These are phyloP conservation scores for Scaptomyza parva DNA, from an alignment of 2,888 invertebrate genomes.

Conservation along the genomic window DNA sequence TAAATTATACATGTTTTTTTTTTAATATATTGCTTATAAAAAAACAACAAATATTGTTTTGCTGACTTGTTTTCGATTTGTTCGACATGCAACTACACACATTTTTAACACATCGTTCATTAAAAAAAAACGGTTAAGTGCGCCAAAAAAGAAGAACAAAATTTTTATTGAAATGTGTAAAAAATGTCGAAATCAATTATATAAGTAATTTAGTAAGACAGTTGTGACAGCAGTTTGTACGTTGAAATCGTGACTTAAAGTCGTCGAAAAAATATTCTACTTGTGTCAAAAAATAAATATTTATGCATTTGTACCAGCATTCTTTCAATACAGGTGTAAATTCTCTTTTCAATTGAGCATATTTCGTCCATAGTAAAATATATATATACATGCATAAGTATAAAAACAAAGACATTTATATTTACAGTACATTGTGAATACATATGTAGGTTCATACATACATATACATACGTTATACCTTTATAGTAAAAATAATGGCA, in stretches of 20 bases:
- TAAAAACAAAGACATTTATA: neutral
- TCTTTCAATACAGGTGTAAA: neutral
- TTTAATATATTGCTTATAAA: neutral
- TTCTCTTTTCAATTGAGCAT: neutral
- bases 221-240: constrained; percentile 42
- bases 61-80: constrained; percentile 70
- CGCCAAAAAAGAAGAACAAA: constrained; percentile 2
- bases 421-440: neutral
- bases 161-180: neutral
- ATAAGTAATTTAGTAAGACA: constrained; percentile 46
- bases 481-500: neutral
- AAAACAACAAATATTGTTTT: constrained; percentile 28
- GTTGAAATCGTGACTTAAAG: constrained; percentile 27
- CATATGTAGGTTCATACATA: neutral
- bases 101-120: constrained; percentile 38
- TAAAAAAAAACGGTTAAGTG: constrained; percentile 16
- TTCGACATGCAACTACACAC: constrained; percentile 70
- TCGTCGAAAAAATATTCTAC: neutral
- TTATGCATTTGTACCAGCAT: neutral
- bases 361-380: neutral
- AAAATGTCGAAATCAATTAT: constrained; percentile 15
- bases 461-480: neutral
- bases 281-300: neutral
- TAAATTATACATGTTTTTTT: no score
- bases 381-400: neutral